Evolutionary conservation across 2,113 vertebrate genomes (phyloP), one percentile per base, ranked within the genome.

Genomic region (Argyrosomus japonicus): DNA sequence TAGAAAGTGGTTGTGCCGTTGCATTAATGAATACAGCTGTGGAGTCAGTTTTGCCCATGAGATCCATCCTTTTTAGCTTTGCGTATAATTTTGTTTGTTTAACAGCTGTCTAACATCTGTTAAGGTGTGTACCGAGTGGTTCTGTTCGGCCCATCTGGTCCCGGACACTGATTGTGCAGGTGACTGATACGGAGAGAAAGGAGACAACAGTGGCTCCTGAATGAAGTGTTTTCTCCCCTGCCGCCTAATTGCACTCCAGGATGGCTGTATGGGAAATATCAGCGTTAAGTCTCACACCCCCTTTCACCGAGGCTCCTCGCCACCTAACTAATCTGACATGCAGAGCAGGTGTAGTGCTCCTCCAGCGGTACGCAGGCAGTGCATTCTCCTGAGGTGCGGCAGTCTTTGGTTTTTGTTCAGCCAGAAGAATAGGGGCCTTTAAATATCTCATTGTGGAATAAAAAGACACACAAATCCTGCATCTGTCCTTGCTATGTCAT

Each of bases 321-420:
- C 68, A 51, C 40, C 64, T 54, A 68, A 68, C 43, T 50, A 53
- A 82, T 90, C 73, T 68, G 79, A 69, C 57, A 63, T 67, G 73
- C 69, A 74, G 79, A 64, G 54, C 67, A 65, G 67, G 48, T 83
- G 75, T 61, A 25, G 60, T 43, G 29, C 56, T 61, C 54, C 85
- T 87, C 27, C 23, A n/a, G 48, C 68, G 40, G 61, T 73, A 72
- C 57, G 54, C 29, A 67, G 3, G n/a, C 75, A 36, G 54, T 27
- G 61, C n/a, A 36, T 29, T 81, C 63, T 68, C 54, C n/a, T 21
- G 68, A 68, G 25, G 10, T 32, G 15, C 65, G 62, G 61, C 25
- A 57, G 32, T 64, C 45, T 51, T 40, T 69, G 47, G 56, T 61
- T 76, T 71, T 43, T 70, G 58, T 67, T 47, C 25, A 48, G 61